A percentile compares a stretch with the other conserved stretches of the same genome.
These are phyloP conservation scores for Ditylenchus dipsaci DNA, from an alignment of 1,140 invertebrate species.

Conservation along the genomic window DNA sequence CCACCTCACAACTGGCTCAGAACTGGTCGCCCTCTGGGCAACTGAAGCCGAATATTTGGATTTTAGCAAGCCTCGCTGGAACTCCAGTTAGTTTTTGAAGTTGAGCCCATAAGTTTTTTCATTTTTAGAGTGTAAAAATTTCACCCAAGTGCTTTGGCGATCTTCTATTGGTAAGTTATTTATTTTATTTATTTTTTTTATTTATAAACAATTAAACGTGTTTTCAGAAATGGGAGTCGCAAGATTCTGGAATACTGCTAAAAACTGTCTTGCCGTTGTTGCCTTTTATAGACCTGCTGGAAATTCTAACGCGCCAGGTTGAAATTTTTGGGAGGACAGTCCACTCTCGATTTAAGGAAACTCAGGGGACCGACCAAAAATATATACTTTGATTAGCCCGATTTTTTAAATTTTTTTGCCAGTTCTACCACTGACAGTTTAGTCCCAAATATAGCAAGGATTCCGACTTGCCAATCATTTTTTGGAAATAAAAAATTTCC, in stretches of 20 bases:
- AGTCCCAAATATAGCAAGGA: too few relatives aligned
- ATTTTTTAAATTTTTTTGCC: too few relatives aligned
- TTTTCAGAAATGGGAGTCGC: slow-evolving; percentile 71
- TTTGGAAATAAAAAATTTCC: too few relatives aligned
- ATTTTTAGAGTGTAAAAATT: slow-evolving; percentile 65
- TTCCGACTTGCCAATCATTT: too few relatives aligned
- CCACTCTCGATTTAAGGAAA: too few relatives aligned
- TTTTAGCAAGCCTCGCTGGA: slow-evolving; percentile 50
- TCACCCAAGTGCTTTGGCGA: slow-evolving; percentile 84
- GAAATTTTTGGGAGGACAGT: neutral
- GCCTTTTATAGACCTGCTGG: slow-evolving; percentile 55
- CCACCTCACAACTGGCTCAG: slow-evolving; percentile 53
- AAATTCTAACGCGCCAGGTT: slow-evolving; percentile 54
- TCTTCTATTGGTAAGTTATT: slow-evolving; percentile 61
- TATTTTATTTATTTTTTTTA: too few relatives aligned
- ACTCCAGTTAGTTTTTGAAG: slow-evolving; percentile 35
- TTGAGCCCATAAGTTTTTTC: neutral
- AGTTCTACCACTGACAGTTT: too few relatives aligned
- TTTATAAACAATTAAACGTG: too few relatives aligned
- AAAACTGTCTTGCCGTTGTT: slow-evolving; percentile 55
- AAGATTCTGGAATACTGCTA: slow-evolving; percentile 53
- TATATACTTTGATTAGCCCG: too few relatives aligned
- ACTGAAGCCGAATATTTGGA: slow-evolving; percentile 53
- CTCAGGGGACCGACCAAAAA: too few relatives aligned
- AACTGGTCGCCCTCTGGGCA: slow-evolving; percentile 54